Evolutionary conservation across 2,797 vertebrate species (phyloP).

Genomic region (Mormyrops boulengeri): DNA sequence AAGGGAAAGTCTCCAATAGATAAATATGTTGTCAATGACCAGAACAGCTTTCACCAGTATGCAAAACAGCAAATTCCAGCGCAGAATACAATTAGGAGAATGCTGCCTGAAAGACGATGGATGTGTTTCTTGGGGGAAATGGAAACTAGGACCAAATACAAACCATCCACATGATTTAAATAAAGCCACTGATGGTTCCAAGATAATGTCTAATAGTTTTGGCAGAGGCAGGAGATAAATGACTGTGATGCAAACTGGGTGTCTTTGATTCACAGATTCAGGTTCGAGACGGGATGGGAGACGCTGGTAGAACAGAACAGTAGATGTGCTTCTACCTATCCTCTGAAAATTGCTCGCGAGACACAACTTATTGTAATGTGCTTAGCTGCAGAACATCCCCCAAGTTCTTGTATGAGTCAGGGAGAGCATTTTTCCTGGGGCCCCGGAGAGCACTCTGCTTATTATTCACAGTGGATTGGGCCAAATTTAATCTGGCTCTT

Average conservation of each 20-base stretch:
- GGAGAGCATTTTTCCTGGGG: not conserved
- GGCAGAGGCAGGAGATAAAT: slow-evolving; percentile 31
- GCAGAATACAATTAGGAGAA: slow-evolving; percentile 22
- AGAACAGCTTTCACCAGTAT: not conserved
- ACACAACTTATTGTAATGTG: not conserved
- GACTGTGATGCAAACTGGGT: slow-evolving; percentile 34
- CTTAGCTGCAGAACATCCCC: not conserved
- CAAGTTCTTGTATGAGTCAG: not conserved
- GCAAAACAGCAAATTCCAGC: slow-evolving; percentile 8
- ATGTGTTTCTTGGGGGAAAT: slow-evolving; percentile 41
- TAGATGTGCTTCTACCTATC: not conserved
- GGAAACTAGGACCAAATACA: slow-evolving; percentile 32
- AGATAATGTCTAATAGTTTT: slow-evolving; percentile 38
- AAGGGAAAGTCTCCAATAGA: not conserved
- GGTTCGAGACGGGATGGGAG: slow-evolving; percentile 29
- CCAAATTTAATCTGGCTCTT: not conserved
- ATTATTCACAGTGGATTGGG: not conserved
- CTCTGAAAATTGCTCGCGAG: not conserved
- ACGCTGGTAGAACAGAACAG: slow-evolving; percentile 19
- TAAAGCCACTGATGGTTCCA: slow-evolving; percentile 35
- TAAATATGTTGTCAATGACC: not conserved
- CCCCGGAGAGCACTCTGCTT: not conserved
- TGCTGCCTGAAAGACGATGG: slow-evolving; percentile 26
- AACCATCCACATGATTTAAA: slow-evolving; percentile 37
- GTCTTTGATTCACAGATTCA: slow-evolving; percentile 37